Evolutionary conservation across 2,797 vertebrate species (phyloP).

Genomic region (Myotis daubentonii): DNA sequence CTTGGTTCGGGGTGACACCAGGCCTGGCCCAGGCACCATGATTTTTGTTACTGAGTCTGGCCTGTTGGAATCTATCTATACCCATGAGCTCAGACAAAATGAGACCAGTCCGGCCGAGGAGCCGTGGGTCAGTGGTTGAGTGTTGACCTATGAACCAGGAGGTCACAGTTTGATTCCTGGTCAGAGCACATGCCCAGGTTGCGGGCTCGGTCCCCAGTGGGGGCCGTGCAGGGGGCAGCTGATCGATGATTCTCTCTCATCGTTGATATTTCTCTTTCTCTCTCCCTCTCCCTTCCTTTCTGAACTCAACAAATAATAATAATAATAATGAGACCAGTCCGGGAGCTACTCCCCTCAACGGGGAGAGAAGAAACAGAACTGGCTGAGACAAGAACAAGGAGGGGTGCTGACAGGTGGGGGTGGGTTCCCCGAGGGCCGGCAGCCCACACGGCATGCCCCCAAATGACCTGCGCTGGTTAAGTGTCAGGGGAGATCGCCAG

Average conservation of each 20-base stretch:
- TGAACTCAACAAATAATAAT: too few relatives aligned
- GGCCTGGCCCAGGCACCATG: not conserved
- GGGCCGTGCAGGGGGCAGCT: too few relatives aligned
- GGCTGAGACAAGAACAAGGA: not conserved
- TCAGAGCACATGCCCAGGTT: too few relatives aligned
- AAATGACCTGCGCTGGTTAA: not conserved
- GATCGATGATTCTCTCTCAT: too few relatives aligned
- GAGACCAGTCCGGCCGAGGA: not conserved
- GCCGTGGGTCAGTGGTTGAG: too few relatives aligned
- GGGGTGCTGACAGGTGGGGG: not conserved
- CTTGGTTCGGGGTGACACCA: not conserved
- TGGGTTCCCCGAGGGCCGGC: not conserved
- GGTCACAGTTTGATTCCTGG: too few relatives aligned
- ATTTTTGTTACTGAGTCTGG: not conserved
- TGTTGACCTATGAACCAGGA: too few relatives aligned
- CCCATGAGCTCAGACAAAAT: too few relatives aligned
- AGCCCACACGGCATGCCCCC: accelerated
- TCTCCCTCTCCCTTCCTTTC: too few relatives aligned
- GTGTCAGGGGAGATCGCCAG: accelerated
- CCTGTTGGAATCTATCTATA: not conserved
- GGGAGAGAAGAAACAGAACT: not conserved
- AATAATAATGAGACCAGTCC: not conserved
- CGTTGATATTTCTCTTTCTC: too few relatives aligned
- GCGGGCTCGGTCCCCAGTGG: too few relatives aligned
- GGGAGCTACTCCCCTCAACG: not conserved